Evolutionary conservation across 2,797 vertebrate genomes (phyloP).

Genomic region (Acropternis orthonyx): DNA sequence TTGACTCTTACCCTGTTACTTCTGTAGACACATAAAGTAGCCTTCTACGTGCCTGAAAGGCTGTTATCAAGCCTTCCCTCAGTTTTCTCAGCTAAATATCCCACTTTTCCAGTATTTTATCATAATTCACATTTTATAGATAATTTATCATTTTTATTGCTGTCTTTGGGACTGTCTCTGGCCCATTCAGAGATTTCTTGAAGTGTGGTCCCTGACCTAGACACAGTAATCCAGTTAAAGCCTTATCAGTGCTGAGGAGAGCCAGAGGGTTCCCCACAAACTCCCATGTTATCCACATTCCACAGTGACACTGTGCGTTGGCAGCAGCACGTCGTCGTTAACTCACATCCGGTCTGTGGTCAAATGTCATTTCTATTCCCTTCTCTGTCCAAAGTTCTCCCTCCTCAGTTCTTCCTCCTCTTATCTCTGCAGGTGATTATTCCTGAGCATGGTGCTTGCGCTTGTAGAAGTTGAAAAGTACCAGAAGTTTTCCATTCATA

Average conservation of each 20-base stretch:
- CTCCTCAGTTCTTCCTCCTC: neutral
- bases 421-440: neutral
- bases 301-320: neutral
- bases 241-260: conserved; percentile 17
- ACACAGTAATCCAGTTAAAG: neutral
- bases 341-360: neutral
- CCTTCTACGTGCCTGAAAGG: neutral
- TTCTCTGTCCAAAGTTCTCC: neutral
- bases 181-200: neutral
- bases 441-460: neutral
- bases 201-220: conserved; percentile 23
- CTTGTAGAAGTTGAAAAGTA: neutral
- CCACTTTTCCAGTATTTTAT: neutral
- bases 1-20: neutral
- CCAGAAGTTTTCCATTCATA: neutral
- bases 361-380: neutral
- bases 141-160: neutral
- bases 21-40: neutral
- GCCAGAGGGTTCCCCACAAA: neutral
- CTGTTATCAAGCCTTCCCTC: neutral
- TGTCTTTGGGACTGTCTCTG: neutral
- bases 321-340: neutral
- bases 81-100: neutral
- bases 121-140: conserved; percentile 1
- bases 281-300: neutral